Evolutionary conservation across 2,797 vertebrate species (phyloP), one percentile per base, ranked within the genome.

Genomic region (Lerista edwardsae): DNA sequence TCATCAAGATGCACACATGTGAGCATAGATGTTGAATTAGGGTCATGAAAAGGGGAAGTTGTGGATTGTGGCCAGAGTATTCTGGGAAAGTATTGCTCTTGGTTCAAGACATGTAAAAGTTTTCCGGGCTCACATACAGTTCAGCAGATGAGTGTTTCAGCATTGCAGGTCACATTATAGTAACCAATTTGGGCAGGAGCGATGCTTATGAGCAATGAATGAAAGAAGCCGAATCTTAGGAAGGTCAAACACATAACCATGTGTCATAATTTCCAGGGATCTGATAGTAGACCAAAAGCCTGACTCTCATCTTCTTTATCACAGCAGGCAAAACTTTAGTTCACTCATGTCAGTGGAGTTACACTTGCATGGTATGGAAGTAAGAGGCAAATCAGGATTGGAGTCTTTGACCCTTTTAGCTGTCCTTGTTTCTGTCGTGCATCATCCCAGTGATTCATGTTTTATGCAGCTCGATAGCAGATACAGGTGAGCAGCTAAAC

Each of bases 301-400:
- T 89, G 91, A 80, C 74, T 90, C 82, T 83, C 81, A 76, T 92
- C 23, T 72, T 91, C 90, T 44, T 93, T 87, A 86, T 12, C 23
- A 44, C 0, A 82, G 78, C 31, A 86, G 89, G 75, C 68, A 81
- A 86, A 0, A 0, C 0, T 72, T 79, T 81, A 79, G 17, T 86
- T 88, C 78, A 57, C 72, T 62, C 36, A 65, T 82, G 69, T 83
- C 68, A 72, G 11, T 64, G 62, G 82, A 75, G 88, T 87, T 76
- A 75, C 73, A 84, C 31, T 14, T 10, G 76, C 23, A 39, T 36
- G 67, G 77, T 84, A 14, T 12, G 41, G 25, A 82, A 61, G 47
- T n/a, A 67, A 72, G 65, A 90, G 84, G 71, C 82, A 78, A 84
- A 73, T 2, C 75, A 87, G 5, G 19, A 61, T 84, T 71, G 78